These are phyloP conservation scores for Ptychochromis oligacanthus DNA, from an alignment of 2,113 vertebrate genomes.

Conservation along the genomic window DNA sequence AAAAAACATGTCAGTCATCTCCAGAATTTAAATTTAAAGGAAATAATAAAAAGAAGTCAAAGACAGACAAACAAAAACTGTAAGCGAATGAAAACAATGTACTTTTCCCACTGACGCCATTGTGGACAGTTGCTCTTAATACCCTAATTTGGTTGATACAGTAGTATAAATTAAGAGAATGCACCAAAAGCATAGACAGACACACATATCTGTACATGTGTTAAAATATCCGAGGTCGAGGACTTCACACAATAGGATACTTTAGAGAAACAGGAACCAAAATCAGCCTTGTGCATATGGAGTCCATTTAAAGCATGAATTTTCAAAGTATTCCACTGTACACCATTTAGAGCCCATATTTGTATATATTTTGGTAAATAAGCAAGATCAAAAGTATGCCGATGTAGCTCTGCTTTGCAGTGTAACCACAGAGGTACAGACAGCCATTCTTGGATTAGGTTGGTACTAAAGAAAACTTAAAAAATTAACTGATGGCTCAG, in stretches of 20 bases:
- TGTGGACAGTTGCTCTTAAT: background rate
- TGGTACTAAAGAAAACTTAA: background rate
- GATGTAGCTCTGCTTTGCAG: background rate
- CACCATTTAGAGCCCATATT: background rate
- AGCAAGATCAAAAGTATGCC: background rate
- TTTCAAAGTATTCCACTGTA: background rate
- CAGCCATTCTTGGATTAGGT: background rate
- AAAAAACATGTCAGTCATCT: background rate
- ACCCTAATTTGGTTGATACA: background rate
- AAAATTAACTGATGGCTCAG: background rate
- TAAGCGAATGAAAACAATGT: background rate
- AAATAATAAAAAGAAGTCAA: background rate
- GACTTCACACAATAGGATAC: background rate
- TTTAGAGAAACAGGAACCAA: background rate
- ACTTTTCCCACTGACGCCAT: background rate
- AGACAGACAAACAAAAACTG: background rate
- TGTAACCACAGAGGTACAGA: background rate
- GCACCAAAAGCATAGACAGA: background rate
- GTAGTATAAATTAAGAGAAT: background rate
- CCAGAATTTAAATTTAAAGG: background rate
- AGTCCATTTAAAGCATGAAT: too few species aligned
- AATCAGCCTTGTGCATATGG: background rate
- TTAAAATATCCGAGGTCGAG: background rate
- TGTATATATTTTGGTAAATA: background rate
- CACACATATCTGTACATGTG: background rate